Base-by-base conservation (phyloP, 92 coral and sea anemone species). In the Isaurus tuberculatus region DNA sequence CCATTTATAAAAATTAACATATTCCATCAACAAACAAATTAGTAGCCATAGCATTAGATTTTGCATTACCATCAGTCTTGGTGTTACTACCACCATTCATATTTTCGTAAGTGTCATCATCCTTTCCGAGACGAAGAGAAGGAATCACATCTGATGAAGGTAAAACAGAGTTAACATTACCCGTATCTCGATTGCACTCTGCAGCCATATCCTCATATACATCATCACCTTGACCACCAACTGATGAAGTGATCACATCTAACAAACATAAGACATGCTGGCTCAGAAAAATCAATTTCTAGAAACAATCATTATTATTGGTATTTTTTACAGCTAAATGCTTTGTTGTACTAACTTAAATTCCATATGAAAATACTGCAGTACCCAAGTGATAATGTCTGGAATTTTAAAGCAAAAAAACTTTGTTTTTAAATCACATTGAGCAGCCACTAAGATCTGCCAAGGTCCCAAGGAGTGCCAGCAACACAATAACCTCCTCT, bases 141-240 rank as follows among this genome's bases (percentile, higher is more conserved):
- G 91, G 88, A 75, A 88, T 75, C 46, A 83, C 83, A 82, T 86
- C 92, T 85, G 86, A 74, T 42, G 51, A 65, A 73, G 68, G 71
- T 26, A 77, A 77, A 77, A 58, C 70, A 77, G 82, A 77, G 31
- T 77, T 16, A 77, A 77, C 82, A 58, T 58, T 58, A 77, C 82
- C 82, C 64, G 8, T 46, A 65, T 31, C 53, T 11, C 48, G 33
- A 9, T 27, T 31, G 34, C n/a, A 31, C 91, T 70, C 63, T 70
- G 94, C 92, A 64, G 71, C 80, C 65, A 92, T 80, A 53, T 89
- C 90, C 66, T 92, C 97, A 88, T 92, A 92, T 15, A 88, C 77
- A 23, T 79, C 93, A 73, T 43, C 83, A 29, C 44, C 77, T n/a
- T 51, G 65, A 25, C 86, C 91, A 32, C 83, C 81, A 75, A 75